phyloP scores from a whole-genome alignment of 2,113 vertebrate genomes.

The Vicugna pacos region DNA sequence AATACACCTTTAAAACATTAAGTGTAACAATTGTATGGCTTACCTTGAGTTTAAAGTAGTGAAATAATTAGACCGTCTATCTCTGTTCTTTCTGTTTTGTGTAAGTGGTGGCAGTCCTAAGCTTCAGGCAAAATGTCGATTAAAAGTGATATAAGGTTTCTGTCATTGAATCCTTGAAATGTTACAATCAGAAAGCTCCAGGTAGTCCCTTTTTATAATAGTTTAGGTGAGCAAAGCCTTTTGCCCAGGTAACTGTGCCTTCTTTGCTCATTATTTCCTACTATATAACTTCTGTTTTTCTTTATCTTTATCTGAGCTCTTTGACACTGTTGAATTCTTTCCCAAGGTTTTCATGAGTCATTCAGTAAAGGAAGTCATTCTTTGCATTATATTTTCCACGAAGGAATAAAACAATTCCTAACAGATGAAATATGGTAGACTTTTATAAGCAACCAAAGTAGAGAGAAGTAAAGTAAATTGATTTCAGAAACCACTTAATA shows the following conservation, averaged over 20 bases:
- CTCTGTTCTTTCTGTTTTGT: neutral
- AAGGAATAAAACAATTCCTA: slow-evolving; percentile 8
- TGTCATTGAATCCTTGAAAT: slow-evolving; percentile 16
- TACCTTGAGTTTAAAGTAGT: slow-evolving; percentile 6
- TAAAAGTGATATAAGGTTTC: neutral
- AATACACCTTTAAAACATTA: neutral
- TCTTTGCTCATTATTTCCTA: neutral
- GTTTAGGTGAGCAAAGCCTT: neutral
- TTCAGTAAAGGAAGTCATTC: slow-evolving; percentile 36
- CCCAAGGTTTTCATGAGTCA: neutral
- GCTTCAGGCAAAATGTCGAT: neutral
- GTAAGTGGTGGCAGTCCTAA: neutral
- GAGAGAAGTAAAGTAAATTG: neutral
- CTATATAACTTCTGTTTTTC: neutral
- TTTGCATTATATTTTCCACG: slow-evolving; percentile 3
- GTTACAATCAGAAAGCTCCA: neutral
- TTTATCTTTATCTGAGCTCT: neutral
- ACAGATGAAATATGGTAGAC: neutral
- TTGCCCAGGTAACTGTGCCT: neutral
- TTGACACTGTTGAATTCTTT: slow-evolving; percentile 32
- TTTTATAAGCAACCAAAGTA: slow-evolving; percentile 34
- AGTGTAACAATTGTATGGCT: neutral
- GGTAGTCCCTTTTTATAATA: neutral
- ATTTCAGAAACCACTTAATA: slow-evolving; percentile 51
- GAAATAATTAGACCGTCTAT: neutral